These are phyloP conservation scores for Melanostoma scalare DNA, from an alignment of 2,888 invertebrate genomes.

Conservation along the genomic window DNA sequence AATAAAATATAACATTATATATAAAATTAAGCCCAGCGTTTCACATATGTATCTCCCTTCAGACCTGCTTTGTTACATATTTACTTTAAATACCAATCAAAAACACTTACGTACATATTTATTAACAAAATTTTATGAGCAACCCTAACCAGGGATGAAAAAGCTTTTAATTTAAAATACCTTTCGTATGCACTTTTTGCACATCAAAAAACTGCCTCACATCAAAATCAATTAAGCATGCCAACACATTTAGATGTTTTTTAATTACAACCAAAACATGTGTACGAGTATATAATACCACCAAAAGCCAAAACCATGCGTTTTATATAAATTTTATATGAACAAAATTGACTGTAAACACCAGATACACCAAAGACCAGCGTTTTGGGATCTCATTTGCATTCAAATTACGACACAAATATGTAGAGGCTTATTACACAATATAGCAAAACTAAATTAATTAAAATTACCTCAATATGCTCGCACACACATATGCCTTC, in stretches of 20 bases:
- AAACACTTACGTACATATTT: slow-evolving; percentile 20
- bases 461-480: slow-evolving; percentile 81
- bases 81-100: not conserved
- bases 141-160: slow-evolving; percentile 1
- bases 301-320: slow-evolving; percentile 69
- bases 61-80: not conserved
- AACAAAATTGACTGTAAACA: slow-evolving; percentile 40
- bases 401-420: slow-evolving; percentile 60
- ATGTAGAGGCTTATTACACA: slow-evolving; percentile 8
- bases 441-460: slow-evolving; percentile 36
- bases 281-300: slow-evolving; percentile 34
- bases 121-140: slow-evolving; percentile 1
- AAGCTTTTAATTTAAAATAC: slow-evolving; percentile 24
- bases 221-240: slow-evolving; percentile 53
- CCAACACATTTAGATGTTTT: slow-evolving; percentile 53
- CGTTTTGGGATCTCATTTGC: slow-evolving; percentile 38
- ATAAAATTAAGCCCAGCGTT: no score
- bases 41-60: no score
- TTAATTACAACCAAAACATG: slow-evolving; percentile 43
- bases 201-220: slow-evolving; percentile 1
- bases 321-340: slow-evolving; percentile 26
- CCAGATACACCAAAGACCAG: slow-evolving; percentile 32
- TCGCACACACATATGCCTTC: slow-evolving; percentile 82
- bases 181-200: slow-evolving; percentile 17
- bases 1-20: no score